phyloP scores from a whole-genome alignment of 2,113 vertebrate species.

The Ictalurus furcatus region DNA sequence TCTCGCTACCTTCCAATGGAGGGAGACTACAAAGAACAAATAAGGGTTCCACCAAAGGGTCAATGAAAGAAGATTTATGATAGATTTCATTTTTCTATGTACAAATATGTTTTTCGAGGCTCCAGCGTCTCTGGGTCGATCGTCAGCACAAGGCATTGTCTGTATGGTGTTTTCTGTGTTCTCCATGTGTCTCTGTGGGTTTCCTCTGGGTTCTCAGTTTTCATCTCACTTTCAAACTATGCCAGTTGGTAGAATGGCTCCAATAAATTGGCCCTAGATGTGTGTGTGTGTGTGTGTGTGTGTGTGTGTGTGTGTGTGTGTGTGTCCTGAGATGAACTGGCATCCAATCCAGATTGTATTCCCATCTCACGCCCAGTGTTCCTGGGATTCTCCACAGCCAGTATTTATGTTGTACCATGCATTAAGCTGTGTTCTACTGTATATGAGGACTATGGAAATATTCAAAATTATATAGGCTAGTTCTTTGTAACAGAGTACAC shows the following conservation, averaged over 20 bases:
- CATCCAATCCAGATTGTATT: not conserved
- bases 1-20: not conserved
- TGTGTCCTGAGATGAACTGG: not conserved
- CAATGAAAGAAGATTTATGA: not conserved
- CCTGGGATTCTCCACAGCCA: not conserved
- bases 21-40: not conserved
- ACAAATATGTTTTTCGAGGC: not conserved
- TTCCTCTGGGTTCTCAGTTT: not conserved
- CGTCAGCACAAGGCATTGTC: not conserved
- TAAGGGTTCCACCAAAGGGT: not conserved
- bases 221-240: not conserved
- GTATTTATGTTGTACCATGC: not conserved
- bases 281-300: not conserved
- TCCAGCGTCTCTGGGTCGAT: not conserved
- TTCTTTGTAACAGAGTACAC: not conserved
- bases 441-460: not conserved
- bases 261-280: not conserved
- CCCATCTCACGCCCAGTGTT: not conserved
- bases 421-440: not conserved
- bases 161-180: not conserved
- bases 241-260: not conserved
- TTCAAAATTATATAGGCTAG: not conserved
- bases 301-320: not conserved
- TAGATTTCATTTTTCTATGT: not conserved
- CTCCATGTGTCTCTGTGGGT: not conserved